These are phyloP conservation scores for Propithecus perrieri DNA, from an alignment of 2,797 vertebrate genomes.

Conservation along the genomic window DNA sequence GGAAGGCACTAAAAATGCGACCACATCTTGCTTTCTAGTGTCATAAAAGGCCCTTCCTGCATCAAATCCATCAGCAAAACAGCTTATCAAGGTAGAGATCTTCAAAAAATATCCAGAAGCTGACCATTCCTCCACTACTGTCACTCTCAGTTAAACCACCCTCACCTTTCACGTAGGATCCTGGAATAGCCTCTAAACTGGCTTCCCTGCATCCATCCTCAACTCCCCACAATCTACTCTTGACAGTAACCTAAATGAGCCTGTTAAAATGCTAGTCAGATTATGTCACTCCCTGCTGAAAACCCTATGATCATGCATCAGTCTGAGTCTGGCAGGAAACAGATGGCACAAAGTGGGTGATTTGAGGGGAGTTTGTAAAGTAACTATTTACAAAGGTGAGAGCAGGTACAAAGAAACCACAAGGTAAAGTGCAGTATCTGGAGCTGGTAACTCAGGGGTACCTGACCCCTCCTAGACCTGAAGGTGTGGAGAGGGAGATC, in stretches of 20 bases:
- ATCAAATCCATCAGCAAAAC: background rate
- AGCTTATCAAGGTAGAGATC: background rate
- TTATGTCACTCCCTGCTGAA: background rate
- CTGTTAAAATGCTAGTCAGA: background rate
- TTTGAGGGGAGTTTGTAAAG: background rate
- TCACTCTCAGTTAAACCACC: background rate
- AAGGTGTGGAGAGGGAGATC: background rate
- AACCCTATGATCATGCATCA: background rate
- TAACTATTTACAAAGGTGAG: background rate
- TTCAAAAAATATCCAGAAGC: background rate
- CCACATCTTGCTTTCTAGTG: background rate
- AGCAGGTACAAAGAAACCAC: background rate
- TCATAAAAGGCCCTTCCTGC: background rate
- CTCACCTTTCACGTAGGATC: background rate
- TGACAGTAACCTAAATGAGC: background rate
- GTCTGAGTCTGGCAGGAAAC: background rate
- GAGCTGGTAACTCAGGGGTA: background rate
- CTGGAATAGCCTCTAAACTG: background rate
- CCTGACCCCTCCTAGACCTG: background rate
- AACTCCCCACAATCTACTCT: background rate
- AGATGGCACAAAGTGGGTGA: slow-evolving; percentile 43
- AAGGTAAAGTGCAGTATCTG: background rate
- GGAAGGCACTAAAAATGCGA: background rate
- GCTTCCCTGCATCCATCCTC: background rate
- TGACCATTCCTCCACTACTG: background rate